phyloP scores from a whole-genome alignment of 2,888 invertebrate genomes.

The Syritta pipiens region DNA sequence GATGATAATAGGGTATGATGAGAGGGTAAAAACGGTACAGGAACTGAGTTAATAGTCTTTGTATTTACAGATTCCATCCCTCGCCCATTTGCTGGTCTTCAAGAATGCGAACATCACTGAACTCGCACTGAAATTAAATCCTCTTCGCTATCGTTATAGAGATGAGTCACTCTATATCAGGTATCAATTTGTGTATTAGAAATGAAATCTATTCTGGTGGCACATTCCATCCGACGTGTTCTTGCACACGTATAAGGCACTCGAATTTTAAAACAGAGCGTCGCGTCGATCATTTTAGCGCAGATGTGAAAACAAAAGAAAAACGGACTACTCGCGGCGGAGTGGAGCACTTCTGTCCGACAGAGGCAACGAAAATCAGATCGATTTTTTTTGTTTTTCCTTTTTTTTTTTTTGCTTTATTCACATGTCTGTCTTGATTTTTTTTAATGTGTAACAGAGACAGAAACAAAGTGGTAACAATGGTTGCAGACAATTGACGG shows the following conservation, averaged over 20 bases:
- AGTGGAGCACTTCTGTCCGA: conserved; percentile 29
- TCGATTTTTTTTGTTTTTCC: conserved; percentile 1
- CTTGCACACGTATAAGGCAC: conserved; percentile 90
- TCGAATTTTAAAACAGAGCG: conserved; percentile 91
- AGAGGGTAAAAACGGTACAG: too few species aligned
- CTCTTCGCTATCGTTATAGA: conserved; percentile 87
- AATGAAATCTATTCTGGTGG: conserved; percentile 87
- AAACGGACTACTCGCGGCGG: conserved; percentile 31
- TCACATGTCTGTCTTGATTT: too few species aligned
- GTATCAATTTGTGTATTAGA: conserved; percentile 81
- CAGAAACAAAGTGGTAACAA: conserved; percentile 24
- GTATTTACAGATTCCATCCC: conserved; percentile 68
- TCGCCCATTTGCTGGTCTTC: conserved; percentile 79
- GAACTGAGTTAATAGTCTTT: neutral
- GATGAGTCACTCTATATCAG: conserved; percentile 89
- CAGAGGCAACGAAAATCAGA: conserved; percentile 32
- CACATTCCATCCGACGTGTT: conserved; percentile 85
- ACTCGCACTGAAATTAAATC: conserved; percentile 87
- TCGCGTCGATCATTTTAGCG: conserved; percentile 80
- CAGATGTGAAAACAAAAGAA: neutral
- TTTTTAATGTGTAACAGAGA: conserved; percentile 21
- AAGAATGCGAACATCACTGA: conserved; percentile 87
- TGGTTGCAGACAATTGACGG: neutral
- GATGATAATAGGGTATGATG: conserved; percentile 91
- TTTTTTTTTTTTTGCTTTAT: conserved; percentile 1